Conservation (phyloP, 2,113 vertebrate genomes). For the Harpagus bidentatus region DNA sequence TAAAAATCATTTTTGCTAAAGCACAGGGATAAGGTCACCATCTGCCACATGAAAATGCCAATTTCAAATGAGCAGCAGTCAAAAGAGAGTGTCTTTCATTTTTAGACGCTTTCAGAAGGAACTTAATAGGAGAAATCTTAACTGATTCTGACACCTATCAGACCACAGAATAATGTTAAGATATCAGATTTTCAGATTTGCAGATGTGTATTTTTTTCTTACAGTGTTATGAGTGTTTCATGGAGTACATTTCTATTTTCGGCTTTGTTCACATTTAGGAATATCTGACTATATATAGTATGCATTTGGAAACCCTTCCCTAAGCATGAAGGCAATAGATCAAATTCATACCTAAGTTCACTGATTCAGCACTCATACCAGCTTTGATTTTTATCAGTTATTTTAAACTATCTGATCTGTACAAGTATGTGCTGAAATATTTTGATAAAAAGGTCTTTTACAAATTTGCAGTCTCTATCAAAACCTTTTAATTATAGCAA, state of each 20-base stretch:
- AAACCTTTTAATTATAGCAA: neutral
- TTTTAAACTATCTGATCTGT: neutral
- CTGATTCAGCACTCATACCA: neutral
- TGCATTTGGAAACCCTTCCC: neutral
- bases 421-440: neutral
- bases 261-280: neutral
- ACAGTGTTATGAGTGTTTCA: neutral
- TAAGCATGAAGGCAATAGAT: neutral
- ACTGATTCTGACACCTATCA: slow-evolving; percentile 43
- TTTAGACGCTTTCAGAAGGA: slow-evolving; percentile 48
- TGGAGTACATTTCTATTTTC: neutral
- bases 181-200: slow-evolving; percentile 45
- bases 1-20: slow-evolving; percentile 88
- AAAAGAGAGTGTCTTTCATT: slow-evolving; percentile 57
- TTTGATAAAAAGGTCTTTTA: neutral
- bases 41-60: slow-evolving; percentile 84
- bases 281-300: neutral
- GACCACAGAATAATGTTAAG: slow-evolving; percentile 11
- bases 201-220: neutral
- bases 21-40: slow-evolving; percentile 80
- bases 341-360: neutral
- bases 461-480: neutral
- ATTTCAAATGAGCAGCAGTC: slow-evolving; percentile 74
- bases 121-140: slow-evolving; percentile 32
- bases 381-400: neutral